Percentiles rank a stretch among this genome's conserved stretches.
Conservation (phyloP, 2,797 vertebrate genomes). For the Brachyalestes nurse region DNA sequence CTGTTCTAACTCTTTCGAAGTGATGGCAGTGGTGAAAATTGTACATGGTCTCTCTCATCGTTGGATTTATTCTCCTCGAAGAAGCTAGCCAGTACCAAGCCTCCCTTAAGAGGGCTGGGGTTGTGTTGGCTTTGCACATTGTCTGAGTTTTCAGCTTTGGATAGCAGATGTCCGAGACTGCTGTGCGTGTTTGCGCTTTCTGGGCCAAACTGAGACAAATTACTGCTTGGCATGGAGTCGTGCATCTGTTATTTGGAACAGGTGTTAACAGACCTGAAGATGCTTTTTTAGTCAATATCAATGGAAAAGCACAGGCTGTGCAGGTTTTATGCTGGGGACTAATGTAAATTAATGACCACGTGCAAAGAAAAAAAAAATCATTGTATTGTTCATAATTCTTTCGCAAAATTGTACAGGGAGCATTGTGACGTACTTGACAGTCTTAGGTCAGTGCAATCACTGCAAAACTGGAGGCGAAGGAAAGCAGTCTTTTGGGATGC, state of each 20-base stretch:
- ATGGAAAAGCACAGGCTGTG: constrained; percentile 43
- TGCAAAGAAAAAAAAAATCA: constrained; percentile 17
- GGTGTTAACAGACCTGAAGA: constrained; percentile 60
- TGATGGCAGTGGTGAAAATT: background rate
- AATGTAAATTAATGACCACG: constrained; percentile 61
- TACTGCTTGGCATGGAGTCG: constrained; percentile 54
- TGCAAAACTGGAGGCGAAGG: background rate
- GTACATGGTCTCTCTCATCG: background rate
- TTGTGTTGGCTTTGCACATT: constrained; percentile 48
- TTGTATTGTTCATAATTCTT: constrained; percentile 34
- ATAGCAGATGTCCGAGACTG: constrained; percentile 55
- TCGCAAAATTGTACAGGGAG: constrained; percentile 8
- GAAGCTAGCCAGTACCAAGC: constrained; percentile 7
- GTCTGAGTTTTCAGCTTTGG: constrained; percentile 45
- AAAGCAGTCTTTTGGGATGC: background rate
- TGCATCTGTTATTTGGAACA: constrained; percentile 64
- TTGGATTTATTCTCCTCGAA: constrained; percentile 27
- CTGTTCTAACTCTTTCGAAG: background rate
- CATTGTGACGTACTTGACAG: constrained; percentile 12
- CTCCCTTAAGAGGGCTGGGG: constrained; percentile 13
- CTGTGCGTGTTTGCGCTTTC: constrained; percentile 52
- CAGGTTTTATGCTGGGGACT: constrained; percentile 41
- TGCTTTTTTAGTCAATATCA: constrained; percentile 56
- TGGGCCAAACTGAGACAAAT: constrained; percentile 60
- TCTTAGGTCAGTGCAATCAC: background rate